Percentiles rank a stretch among this genome's conserved stretches.
Conservation (phyloP, 2,888 invertebrate species). For the Eulithis testata region DNA sequence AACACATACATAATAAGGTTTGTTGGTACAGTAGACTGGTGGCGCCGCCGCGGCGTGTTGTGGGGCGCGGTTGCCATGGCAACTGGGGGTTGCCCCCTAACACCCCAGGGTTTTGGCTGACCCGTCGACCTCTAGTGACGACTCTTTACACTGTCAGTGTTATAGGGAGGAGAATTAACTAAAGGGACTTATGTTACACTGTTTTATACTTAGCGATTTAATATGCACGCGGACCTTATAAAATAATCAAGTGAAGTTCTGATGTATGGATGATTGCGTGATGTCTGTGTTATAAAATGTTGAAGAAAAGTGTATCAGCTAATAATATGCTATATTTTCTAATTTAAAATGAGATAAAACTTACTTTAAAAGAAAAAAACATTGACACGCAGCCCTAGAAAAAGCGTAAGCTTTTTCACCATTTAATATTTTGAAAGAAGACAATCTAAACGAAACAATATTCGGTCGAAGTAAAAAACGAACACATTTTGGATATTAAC, state of each 20-base stretch:
- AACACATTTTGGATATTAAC: no score
- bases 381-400: no score
- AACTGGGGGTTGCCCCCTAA: conserved; percentile 57
- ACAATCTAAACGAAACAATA: no score
- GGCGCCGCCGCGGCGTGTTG: conserved; percentile 83
- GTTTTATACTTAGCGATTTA: not conserved
- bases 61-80: conserved; percentile 75
- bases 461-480: no score
- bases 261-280: not conserved
- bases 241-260: no score
- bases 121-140: conserved; percentile 79
- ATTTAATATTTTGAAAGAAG: no score
- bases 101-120: conserved; percentile 67
- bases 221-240: not conserved
- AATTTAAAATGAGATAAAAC: no score
- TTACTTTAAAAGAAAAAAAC: no score
- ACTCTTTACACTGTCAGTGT: conserved; percentile 70
- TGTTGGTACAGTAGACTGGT: conserved; percentile 57
- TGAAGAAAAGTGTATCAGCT: not conserved
- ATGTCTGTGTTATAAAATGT: not conserved
- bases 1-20: conserved; percentile 67
- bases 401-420: no score
- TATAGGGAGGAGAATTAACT: conserved; percentile 50
- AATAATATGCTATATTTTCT: no score
- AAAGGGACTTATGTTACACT: conserved; percentile 5